Evolutionary conservation across 2,888 invertebrate species (phyloP).

Genomic region (Laspeyria flexula): DNA sequence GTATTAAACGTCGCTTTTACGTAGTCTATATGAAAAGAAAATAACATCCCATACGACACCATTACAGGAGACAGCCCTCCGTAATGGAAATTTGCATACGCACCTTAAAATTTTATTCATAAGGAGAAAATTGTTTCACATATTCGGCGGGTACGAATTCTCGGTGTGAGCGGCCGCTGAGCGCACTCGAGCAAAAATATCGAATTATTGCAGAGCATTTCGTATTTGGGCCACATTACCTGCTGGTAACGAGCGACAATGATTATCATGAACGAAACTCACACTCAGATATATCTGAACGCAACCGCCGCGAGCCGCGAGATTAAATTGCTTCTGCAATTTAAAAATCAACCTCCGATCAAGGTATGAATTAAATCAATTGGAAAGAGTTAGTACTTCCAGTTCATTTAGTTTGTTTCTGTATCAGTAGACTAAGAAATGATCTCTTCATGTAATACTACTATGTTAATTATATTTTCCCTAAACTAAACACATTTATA

Average conservation of each 20-base stretch:
- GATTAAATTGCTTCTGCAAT: conserved; percentile 36
- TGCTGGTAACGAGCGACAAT: conserved; percentile 54
- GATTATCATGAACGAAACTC: conserved; percentile 42
- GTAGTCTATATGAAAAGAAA: conserved; percentile 73
- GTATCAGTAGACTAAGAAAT: no score
- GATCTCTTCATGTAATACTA: no score
- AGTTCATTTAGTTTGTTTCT: no score
- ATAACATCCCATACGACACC: conserved; percentile 75
- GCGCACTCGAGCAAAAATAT: conserved; percentile 73
- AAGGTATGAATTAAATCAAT: no score
- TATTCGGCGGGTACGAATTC: conserved; percentile 50
- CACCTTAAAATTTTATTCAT: conserved; percentile 85
- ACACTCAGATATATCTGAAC: conserved; percentile 17
- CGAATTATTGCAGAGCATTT: conserved; percentile 75
- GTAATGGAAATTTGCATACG: conserved; percentile 84
- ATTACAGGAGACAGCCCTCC: conserved; percentile 71
- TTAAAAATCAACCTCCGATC: conserved; percentile 32
- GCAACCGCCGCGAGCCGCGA: conserved; percentile 2
- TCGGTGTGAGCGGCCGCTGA: conserved; percentile 31
- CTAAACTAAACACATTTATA: no score
- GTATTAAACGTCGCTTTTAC: conserved; percentile 67
- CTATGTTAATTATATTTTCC: no score
- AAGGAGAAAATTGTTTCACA: conserved; percentile 83
- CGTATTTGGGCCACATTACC: conserved; percentile 64
- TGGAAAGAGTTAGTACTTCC: not conserved